phyloP scores from a whole-genome alignment of 2,888 invertebrate genomes.

The Lasiommata megera region DNA sequence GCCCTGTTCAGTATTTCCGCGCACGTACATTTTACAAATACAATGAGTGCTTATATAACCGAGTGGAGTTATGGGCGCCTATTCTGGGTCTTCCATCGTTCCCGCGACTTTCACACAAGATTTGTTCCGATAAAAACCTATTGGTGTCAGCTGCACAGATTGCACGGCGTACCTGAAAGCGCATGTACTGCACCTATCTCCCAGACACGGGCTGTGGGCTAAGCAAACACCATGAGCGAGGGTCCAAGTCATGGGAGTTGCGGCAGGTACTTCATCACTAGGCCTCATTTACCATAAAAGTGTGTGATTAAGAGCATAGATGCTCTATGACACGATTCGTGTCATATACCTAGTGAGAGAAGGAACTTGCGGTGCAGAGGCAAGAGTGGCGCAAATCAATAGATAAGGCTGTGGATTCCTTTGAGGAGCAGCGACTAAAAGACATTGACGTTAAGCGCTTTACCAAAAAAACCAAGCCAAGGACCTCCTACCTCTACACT shows the following conservation, averaged over 20 bases:
- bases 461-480: no score
- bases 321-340: no score
- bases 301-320: no score
- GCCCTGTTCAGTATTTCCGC: not conserved
- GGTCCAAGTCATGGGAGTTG: constrained; percentile 38
- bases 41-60: constrained; percentile 24
- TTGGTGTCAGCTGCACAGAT: constrained; percentile 76
- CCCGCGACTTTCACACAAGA: constrained; percentile 74
- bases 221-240: constrained; percentile 60
- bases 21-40: constrained; percentile 15
- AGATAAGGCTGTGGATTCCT: no score
- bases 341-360: no score
- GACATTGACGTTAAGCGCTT: no score
- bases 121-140: constrained; percentile 75
- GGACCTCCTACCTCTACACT: no score
- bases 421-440: no score
- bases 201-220: constrained; percentile 70
- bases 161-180: constrained; percentile 73
- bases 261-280: no score
- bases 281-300: no score
- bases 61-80: constrained; percentile 24
- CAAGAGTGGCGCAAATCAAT: no score
- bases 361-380: no score
- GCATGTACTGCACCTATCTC: constrained; percentile 77
- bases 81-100: constrained; percentile 33